Evolutionary conservation across 2,797 vertebrate species (phyloP), one percentile per base, ranked within the genome.

Genomic region (Myioborus miniatus): DNA sequence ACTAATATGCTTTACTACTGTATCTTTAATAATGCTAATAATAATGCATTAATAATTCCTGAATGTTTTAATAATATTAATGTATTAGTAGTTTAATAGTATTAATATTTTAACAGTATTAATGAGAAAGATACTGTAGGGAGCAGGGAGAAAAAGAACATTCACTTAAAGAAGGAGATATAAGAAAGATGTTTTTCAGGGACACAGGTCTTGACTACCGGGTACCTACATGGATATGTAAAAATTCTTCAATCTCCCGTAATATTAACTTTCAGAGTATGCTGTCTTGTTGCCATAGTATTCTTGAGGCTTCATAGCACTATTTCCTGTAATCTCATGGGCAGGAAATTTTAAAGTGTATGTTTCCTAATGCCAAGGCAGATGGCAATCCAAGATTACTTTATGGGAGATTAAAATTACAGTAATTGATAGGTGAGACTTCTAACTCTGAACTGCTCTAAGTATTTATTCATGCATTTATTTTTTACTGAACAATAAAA

Each of bases 141-240:
- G 12, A 27, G 12, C 0, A 4, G 2, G 21, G 1, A 12, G 32
- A 46, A 12, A 24, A 68, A 39, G 3, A 58, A 9, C 11, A 32
- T 53, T 64, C 6, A 22, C 12, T 79, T 68, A 34, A 69, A 71
- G 9, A 43, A 55, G 30, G 46, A 76, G 19, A 27, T 68, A 27
- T 0, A 72, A 32, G 56, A 77, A 80, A 50, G 30, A 30, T 8
- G 8, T 34, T 79, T 87, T 85, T 71, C 30, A 64, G 55, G 16
- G 37, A n/a, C 9, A 5, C 15, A 11, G 2, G 2, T 55, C 22
- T 67, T 80, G 12, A 67, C 43, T 67, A 34, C 34, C 24, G 13
- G 20, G 3, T 77, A 47, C 3, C 70, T 69, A 50, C n/a, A 23
- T 11, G 21, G 12, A 22, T 53, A 36, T 34, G 59, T 39, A 36